Conservation (phyloP, 2,113 vertebrate genomes). For the Otolemur garnettii region DNA sequence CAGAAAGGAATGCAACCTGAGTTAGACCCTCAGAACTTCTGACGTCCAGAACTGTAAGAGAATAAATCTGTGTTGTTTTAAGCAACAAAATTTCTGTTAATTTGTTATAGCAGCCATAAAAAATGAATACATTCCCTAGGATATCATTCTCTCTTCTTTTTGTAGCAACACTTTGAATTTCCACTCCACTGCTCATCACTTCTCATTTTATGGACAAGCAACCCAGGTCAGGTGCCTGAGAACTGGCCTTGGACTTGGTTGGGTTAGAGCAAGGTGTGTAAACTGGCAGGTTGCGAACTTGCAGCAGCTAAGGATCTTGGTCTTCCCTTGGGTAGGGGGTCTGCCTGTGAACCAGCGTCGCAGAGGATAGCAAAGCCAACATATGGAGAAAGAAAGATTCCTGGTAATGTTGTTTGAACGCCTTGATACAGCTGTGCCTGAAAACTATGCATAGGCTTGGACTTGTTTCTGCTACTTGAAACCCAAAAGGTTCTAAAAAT, state of each 20-base stretch:
- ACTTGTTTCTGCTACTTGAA: neutral
- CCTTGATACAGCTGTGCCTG: slow-evolving; percentile 4
- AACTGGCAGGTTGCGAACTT: neutral
- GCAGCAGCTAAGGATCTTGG: neutral
- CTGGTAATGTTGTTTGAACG: neutral
- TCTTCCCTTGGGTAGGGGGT: neutral
- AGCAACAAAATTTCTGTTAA: neutral
- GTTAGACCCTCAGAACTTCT: neutral
- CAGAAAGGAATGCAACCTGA: neutral
- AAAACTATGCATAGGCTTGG: neutral
- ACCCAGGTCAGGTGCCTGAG: neutral
- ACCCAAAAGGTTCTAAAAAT: neutral
- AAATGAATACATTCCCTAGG: neutral
- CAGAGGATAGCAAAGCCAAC: neutral
- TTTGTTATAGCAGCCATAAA: no score
- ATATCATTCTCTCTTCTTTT: neutral
- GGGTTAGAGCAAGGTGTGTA: neutral
- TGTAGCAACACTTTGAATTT: neutral
- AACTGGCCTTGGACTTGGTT: neutral
- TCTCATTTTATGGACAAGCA: neutral
- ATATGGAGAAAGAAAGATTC: neutral
- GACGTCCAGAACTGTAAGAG: neutral
- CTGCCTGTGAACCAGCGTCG: neutral
- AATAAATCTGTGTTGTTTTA: neutral
- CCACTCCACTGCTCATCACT: neutral